Conservation (phyloP, 2,113 vertebrate genomes). For the Eubucco bourcierii region DNA sequence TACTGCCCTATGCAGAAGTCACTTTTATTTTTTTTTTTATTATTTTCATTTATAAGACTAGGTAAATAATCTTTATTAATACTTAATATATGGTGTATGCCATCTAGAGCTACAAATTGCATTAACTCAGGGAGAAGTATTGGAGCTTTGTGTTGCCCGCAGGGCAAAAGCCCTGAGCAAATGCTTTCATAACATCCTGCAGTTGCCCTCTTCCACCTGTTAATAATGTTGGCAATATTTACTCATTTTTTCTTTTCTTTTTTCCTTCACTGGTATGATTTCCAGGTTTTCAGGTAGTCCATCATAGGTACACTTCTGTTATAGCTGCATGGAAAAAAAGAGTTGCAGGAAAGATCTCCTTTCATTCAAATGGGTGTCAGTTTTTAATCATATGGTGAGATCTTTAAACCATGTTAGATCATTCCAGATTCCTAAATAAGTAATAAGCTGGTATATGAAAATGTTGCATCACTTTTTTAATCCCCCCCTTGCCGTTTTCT, state of each 20-base stretch:
- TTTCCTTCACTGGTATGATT: background rate
- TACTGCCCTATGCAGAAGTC: background rate
- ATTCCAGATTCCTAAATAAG: background rate
- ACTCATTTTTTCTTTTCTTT: background rate
- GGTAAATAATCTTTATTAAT: background rate
- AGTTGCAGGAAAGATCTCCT: background rate
- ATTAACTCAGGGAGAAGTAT: background rate
- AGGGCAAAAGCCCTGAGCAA: background rate
- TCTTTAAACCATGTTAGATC: background rate
- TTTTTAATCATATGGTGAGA: background rate
- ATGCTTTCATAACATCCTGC: background rate
- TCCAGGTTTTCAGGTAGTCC: background rate
- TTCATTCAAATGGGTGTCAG: background rate
- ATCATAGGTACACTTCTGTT: background rate
- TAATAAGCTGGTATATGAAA: background rate
- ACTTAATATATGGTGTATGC: background rate
- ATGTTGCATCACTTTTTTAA: accelerated
- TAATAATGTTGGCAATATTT: background rate
- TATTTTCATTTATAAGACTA: background rate
- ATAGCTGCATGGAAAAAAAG: background rate
- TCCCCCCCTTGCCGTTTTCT: background rate
- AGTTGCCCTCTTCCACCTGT: background rate
- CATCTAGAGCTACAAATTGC: accelerated
- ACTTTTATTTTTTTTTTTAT: background rate
- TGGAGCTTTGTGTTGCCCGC: background rate